Evolutionary conservation across 2,888 invertebrate species (phyloP), one percentile per base, ranked within the genome.

Genomic region (Parnassius smintheus): DNA sequence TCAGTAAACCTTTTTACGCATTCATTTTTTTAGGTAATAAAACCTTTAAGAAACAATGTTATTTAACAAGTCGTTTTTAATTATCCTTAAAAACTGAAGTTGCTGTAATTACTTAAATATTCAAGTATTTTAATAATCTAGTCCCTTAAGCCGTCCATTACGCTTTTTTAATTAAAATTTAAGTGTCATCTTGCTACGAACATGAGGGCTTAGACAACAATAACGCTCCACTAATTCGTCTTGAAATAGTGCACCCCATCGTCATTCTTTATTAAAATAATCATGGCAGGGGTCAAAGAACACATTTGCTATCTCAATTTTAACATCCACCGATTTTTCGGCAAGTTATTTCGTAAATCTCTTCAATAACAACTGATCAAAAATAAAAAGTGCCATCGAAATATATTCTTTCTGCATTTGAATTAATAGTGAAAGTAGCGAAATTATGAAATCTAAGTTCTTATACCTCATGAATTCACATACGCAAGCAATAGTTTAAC

Each of bases 201-300:
- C 65, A 70, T 69, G 74, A 77, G 79, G 79, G 81, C 75, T 79
- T 75, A 72, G 74, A 76, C 67, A 83, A 84, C 83, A 88, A 87
- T 86, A 85, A 85, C 76, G 77, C 68, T 83, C 81, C 81, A 84
- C 83, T 85, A 88, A 87, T 89, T 85, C 78, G 74, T 79, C 78
- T 84, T 78, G 74, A 81, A 86, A 82, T 82, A 85, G 78, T 83
- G 75, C 85, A 82, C 86, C 86, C 88, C 88, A 81, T 79, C 76
- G 78, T 78, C 77, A 80, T 83, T 85, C 80, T 82, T 83, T 84
- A 86, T 86, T 86, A 85, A 88, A 86, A 86, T 88, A 81, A 83
- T 86, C 77, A 82, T 80, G 68, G 70, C 67, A 82, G 83, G 88
- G 89, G 87, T 88, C 89, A 89, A 88, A 88, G 80, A 85, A 88